Conservation (phyloP, 2,113 vertebrate species). For the Macquaria australasica region DNA sequence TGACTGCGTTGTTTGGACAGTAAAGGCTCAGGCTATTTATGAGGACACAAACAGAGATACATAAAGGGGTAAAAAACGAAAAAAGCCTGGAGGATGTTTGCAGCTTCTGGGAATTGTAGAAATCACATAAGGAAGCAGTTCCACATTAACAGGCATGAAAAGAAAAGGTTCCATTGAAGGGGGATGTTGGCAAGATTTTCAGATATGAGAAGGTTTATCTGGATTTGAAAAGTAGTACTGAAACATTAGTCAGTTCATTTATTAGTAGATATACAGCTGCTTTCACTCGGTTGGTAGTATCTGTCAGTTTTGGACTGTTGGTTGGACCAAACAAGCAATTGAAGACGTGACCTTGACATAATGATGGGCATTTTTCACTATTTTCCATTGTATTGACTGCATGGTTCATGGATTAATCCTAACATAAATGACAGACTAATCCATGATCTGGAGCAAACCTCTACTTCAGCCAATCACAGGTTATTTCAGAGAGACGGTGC, state of each 20-base stretch:
- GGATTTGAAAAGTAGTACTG: background rate
- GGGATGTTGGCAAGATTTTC: background rate
- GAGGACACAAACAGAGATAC: conserved; percentile 40
- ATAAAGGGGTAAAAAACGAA: conserved; percentile 21
- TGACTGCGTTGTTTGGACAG: conserved; percentile 57
- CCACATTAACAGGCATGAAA: conserved; percentile 33
- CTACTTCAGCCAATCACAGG: too few relatives aligned
- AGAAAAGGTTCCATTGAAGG: background rate
- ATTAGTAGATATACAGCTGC: background rate
- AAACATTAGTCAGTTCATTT: background rate
- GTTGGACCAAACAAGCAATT: background rate
- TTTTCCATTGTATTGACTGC: background rate
- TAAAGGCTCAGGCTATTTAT: conserved; percentile 37
- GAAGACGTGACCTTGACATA: background rate
- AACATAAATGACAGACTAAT: background rate
- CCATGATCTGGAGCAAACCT: too few relatives aligned
- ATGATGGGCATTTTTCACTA: background rate
- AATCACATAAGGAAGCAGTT: background rate
- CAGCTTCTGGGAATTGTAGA: conserved; percentile 42
- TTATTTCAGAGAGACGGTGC: too few relatives aligned
- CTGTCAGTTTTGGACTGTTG: background rate
- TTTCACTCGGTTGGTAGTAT: too few relatives aligned
- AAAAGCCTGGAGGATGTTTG: conserved; percentile 1
- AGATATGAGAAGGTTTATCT: conserved; percentile 23
- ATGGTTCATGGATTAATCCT: background rate